Base-by-base conservation (phyloP, 2,888 invertebrate species). In the Venustoraphidia nigricollis region DNA sequence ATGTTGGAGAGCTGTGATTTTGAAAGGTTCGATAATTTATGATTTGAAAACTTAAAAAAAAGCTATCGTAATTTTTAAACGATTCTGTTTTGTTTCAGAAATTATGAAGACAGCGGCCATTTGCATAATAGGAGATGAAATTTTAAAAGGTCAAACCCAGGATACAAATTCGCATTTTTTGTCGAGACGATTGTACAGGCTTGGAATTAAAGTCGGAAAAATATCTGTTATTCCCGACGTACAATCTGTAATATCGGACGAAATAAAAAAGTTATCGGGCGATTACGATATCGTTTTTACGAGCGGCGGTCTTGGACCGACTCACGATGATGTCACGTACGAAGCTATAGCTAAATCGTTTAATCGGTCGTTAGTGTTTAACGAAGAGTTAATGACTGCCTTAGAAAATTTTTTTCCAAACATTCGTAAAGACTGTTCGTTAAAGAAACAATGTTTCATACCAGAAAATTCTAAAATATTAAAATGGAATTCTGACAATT, bases 281-380 rank as follows among this genome's bases (percentile, higher is more conserved):
- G 64, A 59, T 46, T 83, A 68, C 59, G 73, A 75, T 41, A 76
- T 77, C 64, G 84, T 86, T 9, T 70, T 86, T 49, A 85, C 86
- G 0, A 75, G 82, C 1, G 86, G 86, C 14, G 86, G 86, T 36
- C 77, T 85, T 51, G 85, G 85, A 10, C 84, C 84, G 2, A 85
- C 85, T 11, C 84, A 85, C 61, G 85, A 85, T 65, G 85, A 85
- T 62, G 68, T 81, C 56, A 85, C 85, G 1, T 83, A 78, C 65
- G 77, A 79, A 69, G 83, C 82, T 64, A 55, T 46, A 5, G 40
- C 46, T 8, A 3, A 9, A 2, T n/a, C 14, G 27, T 45, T 45
- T 45, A 17, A 9, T 10, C 9, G 9, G 9, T 9, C 14, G 4
- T 42, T 27, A 11, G 34, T 34, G 9, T 42, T 27, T 4, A 42